Evolutionary conservation across 2,113 vertebrate species (phyloP).

Genomic region (Coturnix japonica): DNA sequence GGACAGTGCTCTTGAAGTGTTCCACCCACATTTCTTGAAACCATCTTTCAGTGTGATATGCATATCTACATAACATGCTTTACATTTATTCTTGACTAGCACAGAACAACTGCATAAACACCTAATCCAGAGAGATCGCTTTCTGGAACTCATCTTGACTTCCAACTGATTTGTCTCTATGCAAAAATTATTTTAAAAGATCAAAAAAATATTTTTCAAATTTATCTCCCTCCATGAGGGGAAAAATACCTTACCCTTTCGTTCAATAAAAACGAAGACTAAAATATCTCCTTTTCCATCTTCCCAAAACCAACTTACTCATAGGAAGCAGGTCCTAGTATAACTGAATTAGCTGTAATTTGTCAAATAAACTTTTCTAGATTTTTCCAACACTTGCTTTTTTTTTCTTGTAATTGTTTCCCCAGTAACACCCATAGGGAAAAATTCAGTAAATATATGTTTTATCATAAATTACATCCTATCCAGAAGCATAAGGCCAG

Average conservation of each 20-base stretch:
- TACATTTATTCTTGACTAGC: neutral
- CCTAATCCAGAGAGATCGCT: neutral
- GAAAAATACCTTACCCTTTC: neutral
- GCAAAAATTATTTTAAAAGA: neutral
- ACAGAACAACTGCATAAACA: neutral
- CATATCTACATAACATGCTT: neutral
- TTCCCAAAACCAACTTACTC: neutral
- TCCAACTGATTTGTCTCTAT: neutral
- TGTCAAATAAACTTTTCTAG: fast-evolving
- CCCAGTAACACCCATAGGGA: neutral
- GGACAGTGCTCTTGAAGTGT: neutral
- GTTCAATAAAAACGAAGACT: neutral
- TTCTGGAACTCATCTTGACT: neutral
- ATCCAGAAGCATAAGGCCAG: neutral
- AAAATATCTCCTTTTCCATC: neutral
- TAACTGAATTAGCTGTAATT: neutral
- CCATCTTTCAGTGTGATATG: neutral
- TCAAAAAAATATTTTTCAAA: neutral
- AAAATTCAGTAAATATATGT: neutral
- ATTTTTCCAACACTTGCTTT: neutral
- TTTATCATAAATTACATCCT: neutral
- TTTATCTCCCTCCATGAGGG: neutral
- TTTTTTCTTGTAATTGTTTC: neutral
- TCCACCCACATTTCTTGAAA: neutral
- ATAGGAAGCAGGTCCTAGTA: neutral